Evolutionary conservation across 2,888 invertebrate species (phyloP), one percentile per base, ranked within the genome.

Genomic region (Galerucella calmariensis): DNA sequence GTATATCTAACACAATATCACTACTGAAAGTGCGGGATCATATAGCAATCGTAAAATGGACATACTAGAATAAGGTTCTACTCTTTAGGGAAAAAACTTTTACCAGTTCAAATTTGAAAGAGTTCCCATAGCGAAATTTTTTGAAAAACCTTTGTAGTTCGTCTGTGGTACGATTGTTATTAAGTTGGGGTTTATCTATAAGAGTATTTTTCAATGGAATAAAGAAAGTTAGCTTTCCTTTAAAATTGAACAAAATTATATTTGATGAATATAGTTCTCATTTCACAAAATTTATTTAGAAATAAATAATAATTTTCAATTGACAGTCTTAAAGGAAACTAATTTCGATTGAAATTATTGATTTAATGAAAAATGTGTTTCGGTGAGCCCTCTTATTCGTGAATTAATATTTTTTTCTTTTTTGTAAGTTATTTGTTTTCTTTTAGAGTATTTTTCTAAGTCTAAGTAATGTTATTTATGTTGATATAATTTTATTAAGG

Each of bases 401-500:
- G 75, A 79, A 79, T 81, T 78, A 79, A 75, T 73, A 20, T 6
- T 41, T 35, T 35, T 77, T 81, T 81, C 20, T 10, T 67, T 79
- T 80, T 79, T 82, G 78, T 82, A 80, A 80, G 79, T 81, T 81
- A 78, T 79, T 78, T 80, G 79, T 82, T 82, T 82, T 80, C 75
- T 75, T 80, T 77, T 62, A 80, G 79, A 78, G 75, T 77, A 75
- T 80, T 81, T 80, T 79, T 79, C 75, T 78, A 80, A 81, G 78
- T 83, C 76, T 82, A 83, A 83, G 82, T 80, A 81, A 82, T 82
- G 84, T 85, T 84, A 84, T 85, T 84, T 84, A 84, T 84, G 84
- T 84, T 83, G 82, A 76, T 81, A 82, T 82, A 81, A 78, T 79
- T 82, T 83, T 81, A 81, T 79, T 76, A 75, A 79, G 75, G 74